Conservation (phyloP, 2,113 vertebrate genomes). For the Nyctereutes procyonoides region DNA sequence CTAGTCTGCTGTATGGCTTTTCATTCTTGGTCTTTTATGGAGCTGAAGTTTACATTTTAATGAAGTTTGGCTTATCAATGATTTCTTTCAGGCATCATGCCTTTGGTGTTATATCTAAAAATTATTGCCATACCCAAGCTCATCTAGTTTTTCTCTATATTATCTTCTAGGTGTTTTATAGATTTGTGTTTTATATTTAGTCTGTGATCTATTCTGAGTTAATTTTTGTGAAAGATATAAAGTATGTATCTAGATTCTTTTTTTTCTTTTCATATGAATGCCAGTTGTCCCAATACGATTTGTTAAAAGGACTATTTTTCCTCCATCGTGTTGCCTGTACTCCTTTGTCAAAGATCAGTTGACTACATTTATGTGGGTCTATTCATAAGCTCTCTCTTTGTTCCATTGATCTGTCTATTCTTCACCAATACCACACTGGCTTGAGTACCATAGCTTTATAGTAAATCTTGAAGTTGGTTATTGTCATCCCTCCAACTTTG, state of each 20-base stretch:
- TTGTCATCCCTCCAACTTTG: neutral
- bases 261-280: neutral
- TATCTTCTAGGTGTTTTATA: neutral
- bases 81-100: neutral
- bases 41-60: neutral
- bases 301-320: neutral
- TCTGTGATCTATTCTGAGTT: neutral
- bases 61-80: neutral
- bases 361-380: neutral
- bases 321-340: neutral
- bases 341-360: neutral
- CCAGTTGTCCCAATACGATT: neutral
- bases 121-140: neutral
- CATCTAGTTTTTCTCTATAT: neutral
- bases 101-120: neutral
- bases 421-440: neutral
- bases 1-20: neutral
- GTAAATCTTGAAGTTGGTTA: neutral
- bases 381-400: neutral
- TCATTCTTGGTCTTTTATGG: neutral
- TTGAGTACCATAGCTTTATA: neutral
- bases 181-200: neutral
- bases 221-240: neutral
- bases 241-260: neutral
- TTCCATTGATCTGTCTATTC: neutral